A percentile compares a stretch with the other conserved stretches of the same genome.
Conservation (phyloP, 2,797 vertebrate species). For the Sebastes alutus region DNA sequence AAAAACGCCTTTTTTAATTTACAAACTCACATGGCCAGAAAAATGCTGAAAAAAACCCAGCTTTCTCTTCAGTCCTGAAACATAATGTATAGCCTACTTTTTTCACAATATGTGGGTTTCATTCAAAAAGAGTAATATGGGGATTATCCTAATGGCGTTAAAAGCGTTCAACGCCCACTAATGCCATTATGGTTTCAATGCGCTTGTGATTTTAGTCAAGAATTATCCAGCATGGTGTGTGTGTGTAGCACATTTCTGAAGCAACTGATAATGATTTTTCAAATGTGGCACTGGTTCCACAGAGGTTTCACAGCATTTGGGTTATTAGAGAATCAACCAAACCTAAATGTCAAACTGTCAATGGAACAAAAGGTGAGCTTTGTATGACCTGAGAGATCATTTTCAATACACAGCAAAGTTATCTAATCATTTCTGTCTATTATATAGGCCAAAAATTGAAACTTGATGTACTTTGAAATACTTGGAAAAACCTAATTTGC, state of each 20-base stretch:
- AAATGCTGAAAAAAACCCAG: background rate
- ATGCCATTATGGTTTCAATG: background rate
- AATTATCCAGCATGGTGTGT: background rate
- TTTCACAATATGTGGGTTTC: background rate
- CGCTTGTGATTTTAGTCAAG: background rate
- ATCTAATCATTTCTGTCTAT: background rate
- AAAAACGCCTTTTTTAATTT: background rate
- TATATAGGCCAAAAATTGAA: background rate
- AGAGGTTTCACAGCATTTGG: background rate
- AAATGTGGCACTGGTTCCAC: background rate
- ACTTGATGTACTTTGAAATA: background rate
- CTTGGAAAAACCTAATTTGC: background rate
- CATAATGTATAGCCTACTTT: background rate
- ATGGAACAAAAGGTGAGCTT: background rate
- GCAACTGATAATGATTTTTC: background rate
- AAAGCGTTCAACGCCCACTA: constrained; percentile 13
- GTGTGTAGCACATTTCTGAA: background rate
- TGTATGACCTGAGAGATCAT: background rate
- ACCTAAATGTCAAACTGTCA: background rate
- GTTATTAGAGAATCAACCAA: background rate
- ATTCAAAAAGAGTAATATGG: background rate
- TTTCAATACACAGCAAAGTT: background rate
- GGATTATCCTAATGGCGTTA: constrained; percentile 30
- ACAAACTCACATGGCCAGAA: background rate
- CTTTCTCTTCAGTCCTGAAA: background rate